Evolutionary conservation across 2,113 vertebrate species (phyloP), one percentile per base, ranked within the genome.

Genomic region (Oncorhynchus keta): DNA sequence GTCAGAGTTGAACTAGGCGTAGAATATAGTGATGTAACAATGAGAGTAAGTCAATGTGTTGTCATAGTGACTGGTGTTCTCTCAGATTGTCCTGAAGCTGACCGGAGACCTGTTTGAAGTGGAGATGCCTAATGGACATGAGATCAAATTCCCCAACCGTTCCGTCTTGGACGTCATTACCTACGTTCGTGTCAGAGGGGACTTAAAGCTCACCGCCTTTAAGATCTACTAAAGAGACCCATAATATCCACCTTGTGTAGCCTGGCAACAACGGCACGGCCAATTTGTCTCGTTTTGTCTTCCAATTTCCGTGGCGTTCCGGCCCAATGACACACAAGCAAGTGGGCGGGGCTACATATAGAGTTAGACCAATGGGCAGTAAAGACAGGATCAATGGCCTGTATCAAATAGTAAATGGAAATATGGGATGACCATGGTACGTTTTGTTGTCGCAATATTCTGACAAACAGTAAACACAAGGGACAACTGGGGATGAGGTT

Each of bases 101-200:
- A 65, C 78, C 26, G 83, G 76, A 35, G 86, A 94, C 8, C 70
- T 77, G 3, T 97, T 97, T 89, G 84, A 89, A 8, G 92, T 96
- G 88, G 93, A 90, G 2, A 91, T 97, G 70, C 94, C 93, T 0
- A 91, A 95, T 0, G 94, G 92, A 22, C 82, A 94, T 9, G 62
- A 84, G 70, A 0, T 95, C 35, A 74, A 85, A 30, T 96, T 97
- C 80, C 95, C 95, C 59, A 96, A 95, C 83, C 89, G 93, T 9
- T 81, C 87, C 0, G 12, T 13, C 35, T 81, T 91, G 65, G 35
- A 76, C 0, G 86, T 84, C 45, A 83, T 97, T 86, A 90, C 16
- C 80, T 97, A 95, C 78, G 1, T 95, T 75, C 76, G 79, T 0
- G 18, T 96, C n/a, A 8, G 2, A 0, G 93, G 93, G 0, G 93